These are phyloP conservation scores for Rhaphigaster nebulosa DNA, from an alignment of 2,888 invertebrate species.

Conservation along the genomic window DNA sequence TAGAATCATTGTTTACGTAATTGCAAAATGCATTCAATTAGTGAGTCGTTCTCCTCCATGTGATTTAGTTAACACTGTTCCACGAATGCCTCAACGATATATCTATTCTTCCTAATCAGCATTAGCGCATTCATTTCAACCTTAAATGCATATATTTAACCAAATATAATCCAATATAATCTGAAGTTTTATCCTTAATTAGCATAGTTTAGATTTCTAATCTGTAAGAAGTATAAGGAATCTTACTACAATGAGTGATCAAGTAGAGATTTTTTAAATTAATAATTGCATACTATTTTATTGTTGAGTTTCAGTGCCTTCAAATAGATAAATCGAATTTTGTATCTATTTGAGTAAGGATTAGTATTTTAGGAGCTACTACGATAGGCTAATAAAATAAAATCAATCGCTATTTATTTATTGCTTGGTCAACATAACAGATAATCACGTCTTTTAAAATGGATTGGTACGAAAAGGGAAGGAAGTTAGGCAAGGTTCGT, in stretches of 20 bases:
- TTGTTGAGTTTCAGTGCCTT: not conserved
- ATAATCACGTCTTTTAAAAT: not conserved
- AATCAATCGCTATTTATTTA: not conserved
- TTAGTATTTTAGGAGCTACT: not conserved
- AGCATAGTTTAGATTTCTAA: too few relatives aligned
- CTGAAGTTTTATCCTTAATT: too few relatives aligned
- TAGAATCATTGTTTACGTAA: not conserved
- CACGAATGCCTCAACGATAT: not conserved
- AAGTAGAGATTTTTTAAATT: too few relatives aligned
- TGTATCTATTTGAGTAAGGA: not conserved
- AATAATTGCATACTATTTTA: too few relatives aligned
- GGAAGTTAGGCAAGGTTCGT: slow-evolving; percentile 23
- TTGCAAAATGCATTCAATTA: not conserved
- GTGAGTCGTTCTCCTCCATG: not conserved
- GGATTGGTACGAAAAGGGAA: not conserved
- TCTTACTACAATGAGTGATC: too few relatives aligned
- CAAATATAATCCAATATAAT: too few relatives aligned
- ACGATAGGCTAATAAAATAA: not conserved
- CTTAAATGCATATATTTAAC: too few relatives aligned
- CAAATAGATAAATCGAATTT: not conserved
- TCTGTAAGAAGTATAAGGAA: too few relatives aligned
- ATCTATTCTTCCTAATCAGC: not conserved
- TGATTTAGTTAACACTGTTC: not conserved
- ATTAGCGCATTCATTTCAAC: not conserved
- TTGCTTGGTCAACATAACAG: not conserved